Conservation (phyloP, 2,888 invertebrate genomes). For the Sipha maydis region DNA sequence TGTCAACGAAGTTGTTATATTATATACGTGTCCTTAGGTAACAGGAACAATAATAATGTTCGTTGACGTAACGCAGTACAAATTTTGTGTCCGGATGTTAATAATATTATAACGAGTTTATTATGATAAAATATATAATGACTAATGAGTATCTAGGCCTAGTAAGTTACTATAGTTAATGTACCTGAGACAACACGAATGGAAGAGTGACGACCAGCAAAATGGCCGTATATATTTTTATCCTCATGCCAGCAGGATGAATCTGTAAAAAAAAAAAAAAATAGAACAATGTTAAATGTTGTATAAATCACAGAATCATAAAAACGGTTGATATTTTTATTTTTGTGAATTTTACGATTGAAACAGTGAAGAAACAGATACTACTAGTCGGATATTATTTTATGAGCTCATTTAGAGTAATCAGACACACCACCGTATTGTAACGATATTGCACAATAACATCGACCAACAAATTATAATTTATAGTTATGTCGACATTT, state of each 20-base stretch:
- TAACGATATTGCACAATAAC: slow-evolving; percentile 38
- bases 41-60: slow-evolving; percentile 44
- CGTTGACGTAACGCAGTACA: slow-evolving; percentile 17
- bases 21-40: slow-evolving; percentile 38
- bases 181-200: slow-evolving; percentile 58
- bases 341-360: background rate
- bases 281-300: slow-evolving; percentile 6
- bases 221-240: slow-evolving; percentile 59
- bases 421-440: slow-evolving; percentile 14
- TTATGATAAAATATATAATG: slow-evolving; percentile 17
- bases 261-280: slow-evolving; percentile 56
- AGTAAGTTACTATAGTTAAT: background rate
- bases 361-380: slow-evolving; percentile 7
- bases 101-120: background rate
- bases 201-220: slow-evolving; percentile 58
- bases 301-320: background rate
- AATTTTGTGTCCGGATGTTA: slow-evolving; percentile 11
- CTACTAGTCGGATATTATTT: background rate
- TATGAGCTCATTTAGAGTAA: slow-evolving; percentile 31
- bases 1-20: slow-evolving; percentile 46
- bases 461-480: slow-evolving; percentile 25
- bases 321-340: background rate
- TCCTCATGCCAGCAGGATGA: slow-evolving; percentile 57
- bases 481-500: slow-evolving; percentile 35
- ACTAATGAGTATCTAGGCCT: background rate